Evolutionary conservation across 2,888 invertebrate genomes (phyloP), one percentile per base, ranked within the genome.

Genomic region (Diachrysia chrysitis): DNA sequence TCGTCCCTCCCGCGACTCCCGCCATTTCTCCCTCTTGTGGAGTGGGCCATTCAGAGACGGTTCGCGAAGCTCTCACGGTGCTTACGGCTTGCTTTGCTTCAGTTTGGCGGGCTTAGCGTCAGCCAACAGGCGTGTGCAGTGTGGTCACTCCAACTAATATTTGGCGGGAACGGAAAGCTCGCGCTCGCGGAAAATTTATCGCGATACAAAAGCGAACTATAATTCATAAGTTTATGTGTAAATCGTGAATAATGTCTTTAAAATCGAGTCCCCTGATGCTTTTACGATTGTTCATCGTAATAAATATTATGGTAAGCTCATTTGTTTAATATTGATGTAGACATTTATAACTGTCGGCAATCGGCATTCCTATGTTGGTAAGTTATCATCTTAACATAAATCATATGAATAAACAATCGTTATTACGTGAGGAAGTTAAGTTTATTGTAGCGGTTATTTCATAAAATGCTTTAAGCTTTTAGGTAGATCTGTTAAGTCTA

Each of bases 1-100:
- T 85, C 90, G 92, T 91, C 94, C 95, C 94, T 94, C 94, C 93
- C 93, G 91, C 89, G 88, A 89, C 93, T 93, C 93, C 93, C 92
- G 91, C 91, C 92, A 90, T 87, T 86, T 89, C 93, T 93, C 95
- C 94, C 94, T 93, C 89, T 83, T 72, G 82, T 92, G 87, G 92
- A 91, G 93, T 90, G 94, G 91, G 93, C 94, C 92, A 93, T 92
- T 93, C 92, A 93, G 87, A 91, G 93, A 93, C 89, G 88, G 92
- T 93, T 94, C 93, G 94, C 94, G 92, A 94, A 94, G 94, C 94
- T 93, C 92, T 89, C 89, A 88, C 90, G 86, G 87, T 89, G 90
- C 90, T 89, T 86, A 83, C 83, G 84, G 78, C 69, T 79, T 75
- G 76, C 42, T 37, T 79, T 83, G 79, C 90, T 91, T 93, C 93